Evolutionary conservation across 1,140 invertebrate species (phyloP).

Genomic region (Drosophila tani): DNA sequence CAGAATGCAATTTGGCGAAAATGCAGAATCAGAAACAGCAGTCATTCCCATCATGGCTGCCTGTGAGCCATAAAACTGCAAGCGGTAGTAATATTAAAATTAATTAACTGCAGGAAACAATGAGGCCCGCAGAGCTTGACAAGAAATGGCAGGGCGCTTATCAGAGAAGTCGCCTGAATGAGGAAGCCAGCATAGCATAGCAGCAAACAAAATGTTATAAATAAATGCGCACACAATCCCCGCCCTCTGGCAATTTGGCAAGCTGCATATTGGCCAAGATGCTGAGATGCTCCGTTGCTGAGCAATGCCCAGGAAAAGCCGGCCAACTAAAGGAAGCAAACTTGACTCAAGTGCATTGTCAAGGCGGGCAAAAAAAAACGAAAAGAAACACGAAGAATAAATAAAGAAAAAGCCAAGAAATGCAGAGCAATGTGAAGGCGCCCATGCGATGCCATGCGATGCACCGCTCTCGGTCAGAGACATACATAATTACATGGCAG

Average conservation of each 20-base stretch:
- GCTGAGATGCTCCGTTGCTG: constrained; percentile 5
- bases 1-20: constrained; percentile 54
- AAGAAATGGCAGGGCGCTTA: constrained; percentile 37
- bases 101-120: constrained; percentile 73
- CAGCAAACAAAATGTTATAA: constrained; percentile 79
- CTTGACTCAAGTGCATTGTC: constrained; percentile 81
- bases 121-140: constrained; percentile 23
- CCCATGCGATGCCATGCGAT: constrained; percentile 43
- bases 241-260: constrained; percentile 52
- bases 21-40: constrained; percentile 32
- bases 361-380: constrained; percentile 43
- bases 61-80: constrained; percentile 63
- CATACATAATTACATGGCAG: constrained; percentile 66
- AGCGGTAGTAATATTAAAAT: constrained; percentile 66
- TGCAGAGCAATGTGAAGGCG: constrained; percentile 44
- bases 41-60: constrained; percentile 26
- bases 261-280: constrained; percentile 51
- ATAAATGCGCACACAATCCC: constrained; percentile 63
- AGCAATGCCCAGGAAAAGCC: constrained; percentile 56
- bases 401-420: constrained; percentile 12
- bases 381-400: constrained; percentile 2
- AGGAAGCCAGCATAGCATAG: constrained; percentile 60
- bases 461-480: constrained; percentile 35
- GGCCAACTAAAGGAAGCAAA: constrained; percentile 69
- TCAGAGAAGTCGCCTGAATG: constrained; percentile 59